These are phyloP conservation scores for Drosophila histrio DNA, from an alignment of 2,888 invertebrate species.

Conservation along the genomic window DNA sequence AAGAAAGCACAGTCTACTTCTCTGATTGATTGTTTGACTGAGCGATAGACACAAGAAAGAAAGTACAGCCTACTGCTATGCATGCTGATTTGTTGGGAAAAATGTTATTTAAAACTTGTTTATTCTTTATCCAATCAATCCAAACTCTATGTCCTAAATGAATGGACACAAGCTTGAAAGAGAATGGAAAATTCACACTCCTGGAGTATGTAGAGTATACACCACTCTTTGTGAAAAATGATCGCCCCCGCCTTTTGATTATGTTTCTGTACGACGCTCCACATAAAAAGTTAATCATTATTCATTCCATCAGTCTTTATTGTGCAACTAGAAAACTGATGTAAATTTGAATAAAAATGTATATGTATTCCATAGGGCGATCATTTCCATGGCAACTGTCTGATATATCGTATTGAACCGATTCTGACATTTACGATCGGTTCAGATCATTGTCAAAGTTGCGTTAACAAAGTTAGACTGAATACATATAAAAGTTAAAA, in stretches of 20 bases:
- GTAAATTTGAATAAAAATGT: neutral
- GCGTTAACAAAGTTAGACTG: neutral
- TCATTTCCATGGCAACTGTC: neutral
- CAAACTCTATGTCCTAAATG: neutral
- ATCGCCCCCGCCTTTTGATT: neutral
- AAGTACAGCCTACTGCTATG: no score
- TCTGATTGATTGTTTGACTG: no score
- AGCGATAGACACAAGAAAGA: no score
- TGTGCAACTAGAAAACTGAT: neutral
- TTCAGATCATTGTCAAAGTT: neutral
- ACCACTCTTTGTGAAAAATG: neutral
- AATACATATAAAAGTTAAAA: neutral
- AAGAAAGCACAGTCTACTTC: no score
- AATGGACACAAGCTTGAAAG: neutral
- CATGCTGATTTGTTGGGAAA: no score
- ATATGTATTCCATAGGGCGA: neutral
- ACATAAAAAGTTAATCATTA: neutral
- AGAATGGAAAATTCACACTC: neutral
- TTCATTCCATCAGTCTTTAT: neutral
- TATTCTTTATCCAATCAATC: neutral
- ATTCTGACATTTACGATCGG: neutral
- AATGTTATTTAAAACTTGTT: neutral
- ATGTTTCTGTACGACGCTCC: neutral
- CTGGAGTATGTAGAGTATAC: no score
- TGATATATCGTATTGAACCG: neutral